Conservation (phyloP, 2,113 vertebrate genomes). For the Sphyrna mokarran region DNA sequence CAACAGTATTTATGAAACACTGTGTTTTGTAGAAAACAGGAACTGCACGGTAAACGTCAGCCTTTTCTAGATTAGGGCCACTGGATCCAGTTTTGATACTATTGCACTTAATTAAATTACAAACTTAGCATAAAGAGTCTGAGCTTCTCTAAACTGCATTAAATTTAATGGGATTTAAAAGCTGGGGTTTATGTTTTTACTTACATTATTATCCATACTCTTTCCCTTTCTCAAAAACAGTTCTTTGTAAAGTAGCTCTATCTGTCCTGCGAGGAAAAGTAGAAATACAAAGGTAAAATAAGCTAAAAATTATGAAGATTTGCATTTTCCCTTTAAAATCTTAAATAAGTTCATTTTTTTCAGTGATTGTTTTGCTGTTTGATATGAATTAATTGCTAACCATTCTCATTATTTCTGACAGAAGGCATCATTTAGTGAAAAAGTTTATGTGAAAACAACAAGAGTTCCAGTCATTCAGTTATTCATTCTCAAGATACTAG, state of each 20-base stretch:
- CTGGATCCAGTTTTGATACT: background rate
- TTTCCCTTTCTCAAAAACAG: background rate
- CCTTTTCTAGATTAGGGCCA: background rate
- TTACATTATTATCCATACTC: background rate
- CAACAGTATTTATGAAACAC: background rate
- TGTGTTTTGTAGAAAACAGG: background rate
- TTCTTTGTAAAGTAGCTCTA: background rate
- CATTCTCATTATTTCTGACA: background rate
- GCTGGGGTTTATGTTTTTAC: slow-evolving; percentile 10
- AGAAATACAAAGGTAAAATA: background rate
- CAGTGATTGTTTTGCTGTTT: background rate
- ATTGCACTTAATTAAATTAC: background rate
- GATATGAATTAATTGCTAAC: background rate
- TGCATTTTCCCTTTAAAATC: background rate
- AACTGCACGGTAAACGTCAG: background rate
- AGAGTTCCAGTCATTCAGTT: background rate
- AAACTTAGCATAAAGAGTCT: background rate
- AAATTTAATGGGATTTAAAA: background rate
- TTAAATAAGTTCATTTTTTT: background rate
- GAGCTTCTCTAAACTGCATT: background rate
- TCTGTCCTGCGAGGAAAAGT: background rate
- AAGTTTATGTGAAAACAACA: background rate
- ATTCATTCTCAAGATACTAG: background rate
- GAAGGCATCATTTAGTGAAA: background rate
- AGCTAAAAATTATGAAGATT: background rate